Conservation (phyloP, 1,140 invertebrate genomes). For the Leguminivora glycinivorella region DNA sequence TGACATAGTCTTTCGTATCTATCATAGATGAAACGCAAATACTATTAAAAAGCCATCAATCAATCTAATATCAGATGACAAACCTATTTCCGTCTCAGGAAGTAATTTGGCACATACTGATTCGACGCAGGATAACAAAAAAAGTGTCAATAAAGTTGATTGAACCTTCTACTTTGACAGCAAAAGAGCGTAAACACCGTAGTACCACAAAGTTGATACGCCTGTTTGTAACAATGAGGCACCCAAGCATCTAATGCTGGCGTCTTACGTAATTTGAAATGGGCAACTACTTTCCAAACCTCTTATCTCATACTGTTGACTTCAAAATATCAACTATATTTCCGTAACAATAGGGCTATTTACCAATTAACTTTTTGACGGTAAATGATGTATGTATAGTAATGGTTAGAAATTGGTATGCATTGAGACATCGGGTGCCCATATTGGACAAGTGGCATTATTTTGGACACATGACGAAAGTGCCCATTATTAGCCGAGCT, state of each 20-base stretch:
- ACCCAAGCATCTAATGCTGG: not conserved
- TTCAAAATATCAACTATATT: not conserved
- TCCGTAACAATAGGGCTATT: not conserved
- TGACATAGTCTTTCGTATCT: no score
- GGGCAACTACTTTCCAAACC: not conserved
- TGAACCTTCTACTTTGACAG: not conserved
- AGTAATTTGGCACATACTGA: not conserved
- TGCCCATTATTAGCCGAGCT: not conserved
- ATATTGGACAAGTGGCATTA: conserved; percentile 6
- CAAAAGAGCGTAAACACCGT: not conserved
- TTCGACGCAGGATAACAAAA: not conserved
- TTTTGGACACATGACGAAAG: conserved; percentile 21
- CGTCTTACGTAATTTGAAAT: conserved; percentile 6
- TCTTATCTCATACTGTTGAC: not conserved
- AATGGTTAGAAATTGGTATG: not conserved
- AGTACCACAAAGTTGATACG: not conserved
- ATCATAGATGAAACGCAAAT: not conserved
- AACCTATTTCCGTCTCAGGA: not conserved
- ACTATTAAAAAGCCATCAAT: not conserved
- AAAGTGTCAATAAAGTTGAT: conserved; percentile 6
- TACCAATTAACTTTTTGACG: not conserved
- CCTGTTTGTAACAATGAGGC: not conserved
- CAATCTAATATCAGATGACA: not conserved
- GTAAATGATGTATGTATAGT: not conserved
- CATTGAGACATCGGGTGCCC: conserved; percentile 8